phyloP scores from a whole-genome alignment of 2,888 invertebrate species.

The Synanthedon vespiformis region DNA sequence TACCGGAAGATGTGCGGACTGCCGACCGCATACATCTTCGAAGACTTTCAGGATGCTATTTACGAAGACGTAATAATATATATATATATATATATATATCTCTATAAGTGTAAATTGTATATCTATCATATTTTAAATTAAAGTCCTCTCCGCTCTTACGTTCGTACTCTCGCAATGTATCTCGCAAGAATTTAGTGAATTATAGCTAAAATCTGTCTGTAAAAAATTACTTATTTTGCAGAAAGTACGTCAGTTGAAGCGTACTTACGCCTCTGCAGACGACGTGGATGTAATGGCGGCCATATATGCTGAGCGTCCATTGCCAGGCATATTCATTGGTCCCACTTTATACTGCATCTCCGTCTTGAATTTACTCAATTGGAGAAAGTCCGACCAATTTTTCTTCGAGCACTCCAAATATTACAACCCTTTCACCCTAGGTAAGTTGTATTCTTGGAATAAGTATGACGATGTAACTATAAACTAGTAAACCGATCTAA shows the following conservation, averaged over 20 bases:
- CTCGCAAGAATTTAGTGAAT: too few relatives aligned
- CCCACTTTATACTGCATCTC: conserved; percentile 26
- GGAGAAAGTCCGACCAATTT: conserved; percentile 21
- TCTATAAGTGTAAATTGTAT: too few relatives aligned
- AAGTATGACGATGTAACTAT: too few relatives aligned
- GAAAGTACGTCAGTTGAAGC: background rate
- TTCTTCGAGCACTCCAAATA: conserved; percentile 27
- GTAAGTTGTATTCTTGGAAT: background rate
- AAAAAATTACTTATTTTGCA: background rate
- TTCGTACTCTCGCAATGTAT: too few relatives aligned
- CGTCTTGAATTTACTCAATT: conserved; percentile 17
- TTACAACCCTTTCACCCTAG: conserved; percentile 15
- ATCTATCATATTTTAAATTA: too few relatives aligned
- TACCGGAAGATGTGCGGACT: conserved; percentile 83
- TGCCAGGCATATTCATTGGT: conserved; percentile 14
- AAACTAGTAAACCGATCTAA: too few relatives aligned
- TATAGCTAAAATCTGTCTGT: too few relatives aligned
- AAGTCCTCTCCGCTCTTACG: too few relatives aligned
- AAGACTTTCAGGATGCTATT: conserved; percentile 80
- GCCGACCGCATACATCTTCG: conserved; percentile 75
- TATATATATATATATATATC: too few relatives aligned
- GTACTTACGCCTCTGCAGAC: conserved; percentile 8
- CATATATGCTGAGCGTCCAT: conserved; percentile 19
- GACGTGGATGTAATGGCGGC: conserved; percentile 27
- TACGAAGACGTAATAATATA: conserved; percentile 15